phyloP scores from a whole-genome alignment of 1,140 invertebrate genomes.

The Agrypnia vestita region DNA sequence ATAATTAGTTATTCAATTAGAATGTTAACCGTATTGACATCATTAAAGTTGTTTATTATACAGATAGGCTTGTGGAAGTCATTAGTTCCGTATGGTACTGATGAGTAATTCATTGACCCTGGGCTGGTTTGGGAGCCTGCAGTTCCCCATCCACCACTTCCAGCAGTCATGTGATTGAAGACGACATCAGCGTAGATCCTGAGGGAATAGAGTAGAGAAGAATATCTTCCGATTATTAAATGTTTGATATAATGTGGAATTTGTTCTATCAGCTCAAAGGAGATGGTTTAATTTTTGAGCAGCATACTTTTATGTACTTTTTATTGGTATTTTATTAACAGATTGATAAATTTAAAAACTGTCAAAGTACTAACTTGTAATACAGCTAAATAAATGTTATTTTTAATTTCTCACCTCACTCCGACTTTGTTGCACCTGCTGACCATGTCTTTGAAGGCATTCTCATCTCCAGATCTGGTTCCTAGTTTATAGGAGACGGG shows the following conservation, averaged over 20 bases:
- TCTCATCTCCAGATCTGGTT: conserved; percentile 84
- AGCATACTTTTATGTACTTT: too few species aligned
- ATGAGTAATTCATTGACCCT: conserved; percentile 72
- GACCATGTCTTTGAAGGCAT: conserved; percentile 84
- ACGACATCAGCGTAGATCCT: conserved; percentile 84
- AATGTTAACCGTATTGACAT: conserved; percentile 72
- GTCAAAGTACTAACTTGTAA: too few species aligned
- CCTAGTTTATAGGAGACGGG: conserved; percentile 86
- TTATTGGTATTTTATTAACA: too few species aligned
- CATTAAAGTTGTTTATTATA: conserved; percentile 74
- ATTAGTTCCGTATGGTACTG: conserved; percentile 73
- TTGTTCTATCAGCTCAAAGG: too few species aligned
- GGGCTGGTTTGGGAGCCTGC: conserved; percentile 74
- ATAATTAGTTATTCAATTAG: too few species aligned
- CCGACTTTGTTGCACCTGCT: conserved; percentile 81
- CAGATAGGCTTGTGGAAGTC: conserved; percentile 75
- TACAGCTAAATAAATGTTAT: too few species aligned
- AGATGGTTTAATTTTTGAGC: too few species aligned
- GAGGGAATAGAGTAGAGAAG: not conserved
- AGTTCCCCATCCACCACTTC: conserved; percentile 69
- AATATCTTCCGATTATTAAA: too few species aligned
- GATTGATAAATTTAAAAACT: too few species aligned
- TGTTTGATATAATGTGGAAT: too few species aligned
- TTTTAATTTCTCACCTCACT: conserved; percentile 72
- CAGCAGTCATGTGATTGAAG: conserved; percentile 85